Evolutionary conservation across 1,140 invertebrate species (phyloP), one percentile per base, ranked within the genome.

Genomic region (Brachionus rotundiformis): DNA sequence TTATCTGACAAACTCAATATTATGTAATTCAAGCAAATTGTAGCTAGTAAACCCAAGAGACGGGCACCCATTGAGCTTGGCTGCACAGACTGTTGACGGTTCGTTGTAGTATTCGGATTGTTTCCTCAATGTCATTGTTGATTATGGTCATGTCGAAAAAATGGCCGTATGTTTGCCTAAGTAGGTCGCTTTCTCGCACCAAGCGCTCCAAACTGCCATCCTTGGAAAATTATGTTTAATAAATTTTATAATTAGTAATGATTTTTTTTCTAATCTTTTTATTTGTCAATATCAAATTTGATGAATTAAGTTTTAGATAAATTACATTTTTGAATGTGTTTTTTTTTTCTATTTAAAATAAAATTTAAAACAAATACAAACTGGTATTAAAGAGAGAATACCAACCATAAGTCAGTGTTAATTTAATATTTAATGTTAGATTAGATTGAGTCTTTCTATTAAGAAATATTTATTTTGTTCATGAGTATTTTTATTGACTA

Each of bases 41-140:
- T 19, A 27, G 54, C 85, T 83, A 88, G 82, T 88, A 89, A 25
- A 89, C 86, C 88, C 88, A 89, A 49, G 86, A 87, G 44, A 90
- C 88, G 16, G 89, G 89, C 82, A 96, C 94, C 95, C 95, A 98
- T 88, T 98, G 95, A 44, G 95, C 93, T 83, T 93, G 93, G 83
- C 92, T 92, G 86, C 94, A 93, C 68, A 97, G 92, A 75, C 93
- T 91, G 83, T 95, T 94, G 82, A 98, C 93, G 23, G 94, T 93
- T 76, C 92, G 91, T 86, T 98, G 95, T 83, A 99, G 89, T 81
- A 93, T 92, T 33, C 92, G 91, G 84, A 98, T 97, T 39, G 97
- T 98, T 87, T 98, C 96, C 86, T 98, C 96, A 83, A 99, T 98
- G 89, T 99, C 96, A 90, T 98, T 98, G 90, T 99, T 99, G 23